These are phyloP conservation scores for Araneus ventricosus DNA, from an alignment of 1,140 invertebrate genomes.

Conservation along the genomic window DNA sequence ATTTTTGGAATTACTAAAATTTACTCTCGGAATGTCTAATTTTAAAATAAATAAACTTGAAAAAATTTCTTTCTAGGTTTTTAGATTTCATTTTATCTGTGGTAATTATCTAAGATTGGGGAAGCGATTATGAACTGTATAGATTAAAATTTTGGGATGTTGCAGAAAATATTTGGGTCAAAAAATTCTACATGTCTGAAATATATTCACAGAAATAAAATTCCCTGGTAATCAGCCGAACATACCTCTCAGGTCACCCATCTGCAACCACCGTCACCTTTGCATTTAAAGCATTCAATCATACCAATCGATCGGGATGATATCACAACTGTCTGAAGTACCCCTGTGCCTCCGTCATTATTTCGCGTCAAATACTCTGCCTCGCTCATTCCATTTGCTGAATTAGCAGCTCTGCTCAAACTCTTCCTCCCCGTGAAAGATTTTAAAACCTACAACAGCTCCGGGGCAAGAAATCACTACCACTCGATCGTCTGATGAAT, in stretches of 20 bases:
- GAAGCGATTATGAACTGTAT: too few species aligned
- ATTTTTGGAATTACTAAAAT: too few species aligned
- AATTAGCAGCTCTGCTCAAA: slow-evolving; percentile 20
- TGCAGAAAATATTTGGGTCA: too few species aligned
- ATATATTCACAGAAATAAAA: not conserved
- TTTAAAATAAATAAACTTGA: too few species aligned
- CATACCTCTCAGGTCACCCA: not conserved
- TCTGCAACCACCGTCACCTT: not conserved
- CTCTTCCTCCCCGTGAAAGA: not conserved
- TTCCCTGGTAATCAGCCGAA: not conserved
- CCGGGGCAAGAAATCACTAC: slow-evolving; percentile 21
- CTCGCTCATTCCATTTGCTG: slow-evolving; percentile 28
- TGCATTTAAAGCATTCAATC: not conserved
- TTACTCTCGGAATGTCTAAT: too few species aligned
- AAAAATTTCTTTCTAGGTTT: too few species aligned
- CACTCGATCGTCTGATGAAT: slow-evolving; percentile 36
- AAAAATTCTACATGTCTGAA: too few species aligned
- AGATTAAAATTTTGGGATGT: too few species aligned
- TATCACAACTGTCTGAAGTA: slow-evolving; percentile 10
- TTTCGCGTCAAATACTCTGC: slow-evolving; percentile 14
- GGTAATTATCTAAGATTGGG: too few species aligned
- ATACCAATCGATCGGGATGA: slow-evolving; percentile 1
- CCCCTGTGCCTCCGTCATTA: not conserved
- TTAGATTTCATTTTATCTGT: too few species aligned
- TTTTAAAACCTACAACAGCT: slow-evolving; percentile 37